Conservation (phyloP, 2,888 invertebrate genomes). For the Argyresthia albistria region DNA sequence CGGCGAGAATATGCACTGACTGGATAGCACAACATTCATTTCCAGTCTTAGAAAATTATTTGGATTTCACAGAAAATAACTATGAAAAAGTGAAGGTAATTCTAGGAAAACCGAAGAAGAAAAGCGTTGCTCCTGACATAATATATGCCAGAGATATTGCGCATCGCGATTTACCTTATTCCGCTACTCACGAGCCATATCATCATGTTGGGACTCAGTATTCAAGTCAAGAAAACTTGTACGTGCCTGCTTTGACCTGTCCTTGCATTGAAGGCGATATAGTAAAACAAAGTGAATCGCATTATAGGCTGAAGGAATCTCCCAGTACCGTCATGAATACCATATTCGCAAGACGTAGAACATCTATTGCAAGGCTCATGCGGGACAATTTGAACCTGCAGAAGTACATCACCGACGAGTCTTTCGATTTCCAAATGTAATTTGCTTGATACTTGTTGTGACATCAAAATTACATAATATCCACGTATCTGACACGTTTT, state of each 20-base stretch:
- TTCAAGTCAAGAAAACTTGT: constrained; percentile 43
- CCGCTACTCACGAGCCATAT: constrained; percentile 32
- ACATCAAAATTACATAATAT: too few relatives aligned
- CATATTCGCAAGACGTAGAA: constrained; percentile 29
- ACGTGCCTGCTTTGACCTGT: constrained; percentile 22
- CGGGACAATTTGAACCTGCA: constrained; percentile 39
- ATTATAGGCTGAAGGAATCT: constrained; percentile 12
- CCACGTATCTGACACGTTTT: too few relatives aligned
- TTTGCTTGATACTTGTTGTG: background rate
- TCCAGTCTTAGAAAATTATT: constrained; percentile 33
- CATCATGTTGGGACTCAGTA: constrained; percentile 44
- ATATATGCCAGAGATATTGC: constrained; percentile 30
- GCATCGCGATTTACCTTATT: constrained; percentile 33
- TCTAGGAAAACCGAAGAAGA: constrained; percentile 18
- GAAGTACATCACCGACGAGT: constrained; percentile 51
- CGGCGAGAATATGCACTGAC: constrained; percentile 28
- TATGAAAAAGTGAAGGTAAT: constrained; percentile 37
- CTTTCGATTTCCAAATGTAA: constrained; percentile 34
- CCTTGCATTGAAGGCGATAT: constrained; percentile 23
- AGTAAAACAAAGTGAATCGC: constrained; percentile 7
- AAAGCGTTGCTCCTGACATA: constrained; percentile 18
- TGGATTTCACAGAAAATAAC: constrained; percentile 51
- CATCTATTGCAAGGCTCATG: constrained; percentile 32
- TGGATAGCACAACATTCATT: constrained; percentile 27
- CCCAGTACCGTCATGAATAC: constrained; percentile 19